These are phyloP conservation scores for Ptychadena robeensis DNA, from an alignment of 2,797 vertebrate species.

Conservation along the genomic window DNA sequence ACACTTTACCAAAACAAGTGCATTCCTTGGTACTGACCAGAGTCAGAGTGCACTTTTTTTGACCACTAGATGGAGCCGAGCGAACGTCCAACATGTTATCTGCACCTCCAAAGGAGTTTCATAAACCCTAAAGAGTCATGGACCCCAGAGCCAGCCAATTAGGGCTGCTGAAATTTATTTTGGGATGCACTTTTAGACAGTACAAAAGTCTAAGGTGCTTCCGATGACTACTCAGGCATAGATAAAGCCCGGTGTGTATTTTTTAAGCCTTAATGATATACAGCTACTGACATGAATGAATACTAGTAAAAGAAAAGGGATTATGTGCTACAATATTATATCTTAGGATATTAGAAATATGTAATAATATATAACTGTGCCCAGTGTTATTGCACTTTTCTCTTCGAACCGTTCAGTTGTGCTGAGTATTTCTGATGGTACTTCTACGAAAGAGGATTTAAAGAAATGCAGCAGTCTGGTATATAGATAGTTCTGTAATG, in stretches of 20 bases:
- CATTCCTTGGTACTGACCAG: not conserved
- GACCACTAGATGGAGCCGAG: not conserved
- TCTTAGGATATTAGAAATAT: not conserved
- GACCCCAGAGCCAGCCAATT: not conserved
- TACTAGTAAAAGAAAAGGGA: constrained; percentile 11
- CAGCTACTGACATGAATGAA: not conserved
- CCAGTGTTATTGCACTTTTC: not conserved
- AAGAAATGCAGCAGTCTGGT: too few species aligned
- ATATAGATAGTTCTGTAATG: too few species aligned
- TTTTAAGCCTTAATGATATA: constrained; percentile 43
- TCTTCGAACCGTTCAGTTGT: not conserved
- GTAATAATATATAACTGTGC: not conserved
- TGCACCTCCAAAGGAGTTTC: not conserved
- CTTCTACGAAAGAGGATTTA: not conserved
- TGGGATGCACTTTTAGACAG: not conserved
- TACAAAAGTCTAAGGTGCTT: not conserved
- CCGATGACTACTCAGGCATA: constrained; percentile 41
- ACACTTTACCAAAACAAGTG: not conserved
- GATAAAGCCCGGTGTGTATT: constrained; percentile 19
- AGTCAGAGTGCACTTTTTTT: not conserved
- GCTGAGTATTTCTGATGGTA: too few species aligned
- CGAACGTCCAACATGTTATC: not conserved
- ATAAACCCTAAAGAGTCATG: not conserved
- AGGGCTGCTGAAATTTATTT: not conserved
- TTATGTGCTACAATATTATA: not conserved